Evolutionary conservation across 2,888 invertebrate genomes (phyloP).

Genomic region (Dolomedes plantarius): DNA sequence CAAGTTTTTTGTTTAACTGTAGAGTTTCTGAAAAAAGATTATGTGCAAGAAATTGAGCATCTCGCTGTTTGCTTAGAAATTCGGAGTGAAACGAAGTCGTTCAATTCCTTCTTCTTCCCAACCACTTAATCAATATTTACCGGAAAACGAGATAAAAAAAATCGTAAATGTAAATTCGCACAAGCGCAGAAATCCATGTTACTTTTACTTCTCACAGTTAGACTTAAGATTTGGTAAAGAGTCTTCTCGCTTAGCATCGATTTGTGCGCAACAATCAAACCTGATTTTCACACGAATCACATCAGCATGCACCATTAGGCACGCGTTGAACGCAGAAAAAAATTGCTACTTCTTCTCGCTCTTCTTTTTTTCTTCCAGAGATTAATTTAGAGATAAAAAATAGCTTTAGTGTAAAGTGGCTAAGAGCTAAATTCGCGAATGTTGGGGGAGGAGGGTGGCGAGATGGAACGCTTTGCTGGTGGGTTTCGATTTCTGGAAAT

Average conservation of each 20-base stretch:
- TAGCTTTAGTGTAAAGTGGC: neutral
- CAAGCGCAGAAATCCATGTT: no score
- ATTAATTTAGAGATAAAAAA: constrained; percentile 8
- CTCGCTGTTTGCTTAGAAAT: no score
- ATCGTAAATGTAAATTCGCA: no score
- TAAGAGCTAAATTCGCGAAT: neutral
- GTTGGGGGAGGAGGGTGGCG: neutral
- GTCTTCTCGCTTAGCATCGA: neutral
- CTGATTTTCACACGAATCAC: constrained; percentile 1
- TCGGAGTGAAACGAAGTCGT: no score
- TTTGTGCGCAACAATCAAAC: constrained; percentile 9
- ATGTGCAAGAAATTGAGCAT: no score
- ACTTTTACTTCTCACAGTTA: neutral
- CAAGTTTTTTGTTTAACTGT: no score
- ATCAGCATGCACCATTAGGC: constrained; percentile 8
- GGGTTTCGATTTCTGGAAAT: neutral
- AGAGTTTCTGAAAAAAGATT: no score
- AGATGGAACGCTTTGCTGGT: neutral
- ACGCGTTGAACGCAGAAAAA: neutral
- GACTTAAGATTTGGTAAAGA: neutral
- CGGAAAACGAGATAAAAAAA: no score
- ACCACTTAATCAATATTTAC: no score
- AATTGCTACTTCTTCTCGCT: neutral
- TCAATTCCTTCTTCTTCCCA: no score
- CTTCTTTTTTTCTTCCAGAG: neutral